A percentile compares a stretch with the other conserved stretches of the same genome.
phyloP scores from a whole-genome alignment of 92 coral and sea anemone species.

The Plumapathes pennacea region DNA sequence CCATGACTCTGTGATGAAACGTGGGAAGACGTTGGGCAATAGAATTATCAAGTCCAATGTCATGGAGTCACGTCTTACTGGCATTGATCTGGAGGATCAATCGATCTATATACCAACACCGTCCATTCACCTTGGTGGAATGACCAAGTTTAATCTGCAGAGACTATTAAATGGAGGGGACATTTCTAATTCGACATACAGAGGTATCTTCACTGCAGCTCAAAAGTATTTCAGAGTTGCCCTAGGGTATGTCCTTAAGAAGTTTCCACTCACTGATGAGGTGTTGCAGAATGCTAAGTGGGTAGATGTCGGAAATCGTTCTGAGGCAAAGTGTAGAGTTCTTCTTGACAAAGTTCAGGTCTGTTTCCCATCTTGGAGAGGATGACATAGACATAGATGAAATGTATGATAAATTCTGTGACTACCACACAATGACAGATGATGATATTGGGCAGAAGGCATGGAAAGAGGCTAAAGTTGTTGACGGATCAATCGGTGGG shows the following conservation, averaged over 20 bases:
- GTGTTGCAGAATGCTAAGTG: conserved; percentile 29
- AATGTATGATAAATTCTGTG: conserved; percentile 53
- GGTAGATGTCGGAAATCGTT: conserved; percentile 22
- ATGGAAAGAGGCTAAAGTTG: conserved; percentile 41
- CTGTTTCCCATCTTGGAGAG: conserved; percentile 2
- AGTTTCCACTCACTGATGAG: conserved; percentile 40
- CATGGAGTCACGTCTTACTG: conserved; percentile 12
- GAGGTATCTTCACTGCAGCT: conserved; percentile 15
- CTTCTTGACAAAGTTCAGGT: conserved; percentile 26
- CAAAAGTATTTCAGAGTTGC: conserved; percentile 40
- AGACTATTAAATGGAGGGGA: conserved; percentile 47
- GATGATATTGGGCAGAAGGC: conserved; percentile 32
- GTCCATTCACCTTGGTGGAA: conserved; percentile 29
- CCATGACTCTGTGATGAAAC: conserved; percentile 15
- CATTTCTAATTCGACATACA: conserved; percentile 25
- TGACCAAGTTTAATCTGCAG: conserved; percentile 42
- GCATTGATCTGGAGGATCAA: conserved; percentile 23
- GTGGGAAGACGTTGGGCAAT: conserved; percentile 32
- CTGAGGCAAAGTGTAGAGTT: conserved; percentile 46
- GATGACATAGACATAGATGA: conserved; percentile 22
- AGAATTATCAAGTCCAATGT: conserved; percentile 28
- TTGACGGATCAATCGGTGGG: conserved; percentile 34
- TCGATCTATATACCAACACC: conserved; percentile 10
- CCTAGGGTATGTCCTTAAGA: conserved; percentile 22
- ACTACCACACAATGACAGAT: conserved; percentile 37